These are phyloP conservation scores for Cranoglanis bouderius DNA, from an alignment of 2,113 vertebrate species.

Conservation along the genomic window DNA sequence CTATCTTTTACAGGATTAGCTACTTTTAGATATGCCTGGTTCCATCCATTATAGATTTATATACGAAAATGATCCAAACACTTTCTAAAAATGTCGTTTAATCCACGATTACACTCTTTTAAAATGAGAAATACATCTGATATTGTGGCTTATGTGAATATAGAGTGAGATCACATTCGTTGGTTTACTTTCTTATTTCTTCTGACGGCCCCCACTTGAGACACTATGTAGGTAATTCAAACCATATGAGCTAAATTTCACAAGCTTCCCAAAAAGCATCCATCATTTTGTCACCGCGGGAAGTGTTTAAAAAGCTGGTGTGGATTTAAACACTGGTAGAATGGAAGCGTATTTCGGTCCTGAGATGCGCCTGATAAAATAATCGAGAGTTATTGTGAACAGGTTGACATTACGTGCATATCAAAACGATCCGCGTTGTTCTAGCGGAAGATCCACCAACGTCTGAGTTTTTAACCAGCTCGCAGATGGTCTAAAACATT, in stretches of 20 bases:
- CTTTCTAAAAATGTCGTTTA: not conserved
- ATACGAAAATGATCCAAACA: not conserved
- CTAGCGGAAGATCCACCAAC: not conserved
- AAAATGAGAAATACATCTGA: too few species aligned
- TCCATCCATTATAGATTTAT: not conserved
- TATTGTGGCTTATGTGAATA: too few species aligned
- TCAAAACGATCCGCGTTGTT: not conserved
- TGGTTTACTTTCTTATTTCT: not conserved
- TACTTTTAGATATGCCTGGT: not conserved
- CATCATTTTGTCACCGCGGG: not conserved
- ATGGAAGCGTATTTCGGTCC: not conserved
- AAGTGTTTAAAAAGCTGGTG: slow-evolving; percentile 8
- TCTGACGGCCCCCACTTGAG: not conserved
- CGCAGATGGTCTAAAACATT: not conserved
- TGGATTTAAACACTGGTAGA: not conserved
- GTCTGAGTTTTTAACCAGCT: not conserved
- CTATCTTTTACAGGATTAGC: too few species aligned
- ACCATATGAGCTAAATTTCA: not conserved
- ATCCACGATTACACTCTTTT: too few species aligned
- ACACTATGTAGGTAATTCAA: not conserved
- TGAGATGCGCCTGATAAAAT: not conserved
- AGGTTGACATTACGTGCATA: not conserved
- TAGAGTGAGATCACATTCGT: not conserved
- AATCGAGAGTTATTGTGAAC: not conserved
- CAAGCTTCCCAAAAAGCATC: not conserved